phyloP scores from a whole-genome alignment of 2,113 vertebrate species.

The Tenebrosternarchus preto region DNA sequence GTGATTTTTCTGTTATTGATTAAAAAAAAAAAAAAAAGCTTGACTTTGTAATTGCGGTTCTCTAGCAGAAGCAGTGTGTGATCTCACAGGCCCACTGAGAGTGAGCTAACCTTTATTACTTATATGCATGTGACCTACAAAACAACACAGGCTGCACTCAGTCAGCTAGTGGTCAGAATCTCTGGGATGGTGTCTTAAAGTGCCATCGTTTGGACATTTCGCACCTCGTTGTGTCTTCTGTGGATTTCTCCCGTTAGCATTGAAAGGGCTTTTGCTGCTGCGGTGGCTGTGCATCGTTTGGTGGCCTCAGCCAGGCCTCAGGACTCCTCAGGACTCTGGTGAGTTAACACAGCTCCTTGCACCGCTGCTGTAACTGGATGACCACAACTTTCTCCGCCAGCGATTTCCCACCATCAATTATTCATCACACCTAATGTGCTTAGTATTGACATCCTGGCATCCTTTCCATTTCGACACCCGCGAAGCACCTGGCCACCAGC shows the following conservation, averaged over 20 bases:
- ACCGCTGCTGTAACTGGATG: neutral
- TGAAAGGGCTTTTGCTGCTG: too few relatives aligned
- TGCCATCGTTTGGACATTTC: too few relatives aligned
- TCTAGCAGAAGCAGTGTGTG: neutral
- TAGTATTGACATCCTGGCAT: neutral
- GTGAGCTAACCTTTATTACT: neutral
- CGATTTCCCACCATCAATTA: conserved; percentile 13
- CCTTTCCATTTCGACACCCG: neutral
- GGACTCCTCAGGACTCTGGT: too few relatives aligned
- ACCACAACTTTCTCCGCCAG: neutral
- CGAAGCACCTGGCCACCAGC: neutral
- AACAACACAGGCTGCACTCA: neutral
- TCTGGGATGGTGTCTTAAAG: too few relatives aligned
- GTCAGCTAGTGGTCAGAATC: too few relatives aligned
- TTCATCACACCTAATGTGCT: neutral
- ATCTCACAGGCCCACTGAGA: neutral
- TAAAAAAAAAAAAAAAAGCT: too few relatives aligned
- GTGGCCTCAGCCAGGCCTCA: too few relatives aligned
- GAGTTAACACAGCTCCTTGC: neutral
- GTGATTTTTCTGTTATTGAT: neutral
- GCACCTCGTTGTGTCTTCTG: too few relatives aligned
- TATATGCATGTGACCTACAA: neutral
- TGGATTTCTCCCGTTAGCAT: too few relatives aligned
- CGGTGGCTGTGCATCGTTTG: neutral
- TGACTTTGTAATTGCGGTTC: too few relatives aligned